These are phyloP conservation scores for Peromyscus maniculatus DNA, from an alignment of 2,113 vertebrate genomes.

Conservation along the genomic window DNA sequence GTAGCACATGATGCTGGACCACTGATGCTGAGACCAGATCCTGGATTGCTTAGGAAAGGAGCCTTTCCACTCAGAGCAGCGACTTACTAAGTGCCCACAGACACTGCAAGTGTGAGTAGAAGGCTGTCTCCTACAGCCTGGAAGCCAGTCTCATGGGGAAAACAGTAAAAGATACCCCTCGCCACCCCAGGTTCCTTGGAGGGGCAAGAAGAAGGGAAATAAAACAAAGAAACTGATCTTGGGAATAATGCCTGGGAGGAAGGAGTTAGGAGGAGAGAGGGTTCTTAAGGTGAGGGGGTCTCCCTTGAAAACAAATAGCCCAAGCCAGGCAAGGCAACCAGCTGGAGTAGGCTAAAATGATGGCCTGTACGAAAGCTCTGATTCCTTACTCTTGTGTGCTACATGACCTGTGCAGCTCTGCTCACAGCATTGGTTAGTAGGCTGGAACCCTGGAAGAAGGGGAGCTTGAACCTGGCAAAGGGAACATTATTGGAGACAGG, in stretches of 20 bases:
- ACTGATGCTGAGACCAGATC: not conserved
- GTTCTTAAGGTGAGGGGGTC: too few relatives aligned
- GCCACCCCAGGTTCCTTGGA: not conserved
- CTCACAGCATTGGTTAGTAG: not conserved
- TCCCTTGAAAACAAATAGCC: not conserved
- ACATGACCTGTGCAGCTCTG: not conserved
- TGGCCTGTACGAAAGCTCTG: not conserved
- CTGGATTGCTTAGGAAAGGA: not conserved
- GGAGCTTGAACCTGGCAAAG: not conserved
- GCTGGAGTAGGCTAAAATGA: not conserved
- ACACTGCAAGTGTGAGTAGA: not conserved
- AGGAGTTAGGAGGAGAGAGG: not conserved
- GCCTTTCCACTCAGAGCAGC: not conserved
- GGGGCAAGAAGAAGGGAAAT: not conserved
- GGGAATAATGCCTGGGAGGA: not conserved
- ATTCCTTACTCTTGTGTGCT: rapidly evolving
- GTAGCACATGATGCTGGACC: not conserved
- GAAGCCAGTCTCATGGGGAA: not conserved
- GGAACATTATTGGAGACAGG: not conserved
- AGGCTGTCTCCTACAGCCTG: not conserved
- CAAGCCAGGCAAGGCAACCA: too few relatives aligned
- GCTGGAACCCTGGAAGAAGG: not conserved
- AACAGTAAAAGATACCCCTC: not conserved
- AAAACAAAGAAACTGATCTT: not conserved
- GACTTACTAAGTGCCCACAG: not conserved